phyloP scores from a whole-genome alignment of 1,140 invertebrate genomes.

The Muscidifurax raptorellus region DNA sequence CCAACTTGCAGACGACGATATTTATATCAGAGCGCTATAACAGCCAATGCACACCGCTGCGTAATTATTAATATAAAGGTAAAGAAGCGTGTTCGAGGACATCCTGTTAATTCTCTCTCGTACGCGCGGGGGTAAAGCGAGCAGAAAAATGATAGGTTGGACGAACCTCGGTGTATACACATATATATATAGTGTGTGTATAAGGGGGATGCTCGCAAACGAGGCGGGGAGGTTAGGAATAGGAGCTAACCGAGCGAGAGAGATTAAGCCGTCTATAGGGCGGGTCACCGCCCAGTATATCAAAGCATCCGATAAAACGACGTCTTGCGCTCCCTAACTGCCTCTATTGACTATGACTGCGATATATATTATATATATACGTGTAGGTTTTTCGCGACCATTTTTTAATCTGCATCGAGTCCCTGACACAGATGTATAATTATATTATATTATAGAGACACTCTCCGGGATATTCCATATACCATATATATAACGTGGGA shows the following conservation, averaged over 20 bases:
- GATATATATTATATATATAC: background rate
- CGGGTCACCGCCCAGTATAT: slow-evolving; percentile 70
- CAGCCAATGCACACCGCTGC: too few species aligned
- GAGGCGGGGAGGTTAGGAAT: slow-evolving; percentile 56
- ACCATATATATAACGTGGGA: background rate
- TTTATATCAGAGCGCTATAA: background rate
- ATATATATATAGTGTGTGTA: background rate
- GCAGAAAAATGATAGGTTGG: slow-evolving; percentile 35
- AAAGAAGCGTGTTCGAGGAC: background rate
- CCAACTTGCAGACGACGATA: background rate
- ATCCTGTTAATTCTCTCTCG: slow-evolving; percentile 32
- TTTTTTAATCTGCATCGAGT: slow-evolving; percentile 4
- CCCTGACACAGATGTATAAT: background rate
- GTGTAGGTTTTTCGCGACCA: background rate
- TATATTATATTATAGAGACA: background rate
- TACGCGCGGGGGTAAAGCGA: background rate
- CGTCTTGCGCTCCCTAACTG: slow-evolving; percentile 55
- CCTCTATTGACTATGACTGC: background rate
- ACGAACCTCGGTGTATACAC: background rate
- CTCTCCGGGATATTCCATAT: background rate
- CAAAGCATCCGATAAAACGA: slow-evolving; percentile 74
- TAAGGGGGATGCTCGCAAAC: background rate
- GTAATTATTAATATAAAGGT: slow-evolving; percentile 33
- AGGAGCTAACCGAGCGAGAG: slow-evolving; percentile 75
- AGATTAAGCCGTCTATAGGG: slow-evolving; percentile 75